A percentile compares a stretch with the other conserved stretches of the same genome.
These are phyloP conservation scores for Eristalis tenax DNA, from an alignment of 2,888 invertebrate genomes.

Conservation along the genomic window DNA sequence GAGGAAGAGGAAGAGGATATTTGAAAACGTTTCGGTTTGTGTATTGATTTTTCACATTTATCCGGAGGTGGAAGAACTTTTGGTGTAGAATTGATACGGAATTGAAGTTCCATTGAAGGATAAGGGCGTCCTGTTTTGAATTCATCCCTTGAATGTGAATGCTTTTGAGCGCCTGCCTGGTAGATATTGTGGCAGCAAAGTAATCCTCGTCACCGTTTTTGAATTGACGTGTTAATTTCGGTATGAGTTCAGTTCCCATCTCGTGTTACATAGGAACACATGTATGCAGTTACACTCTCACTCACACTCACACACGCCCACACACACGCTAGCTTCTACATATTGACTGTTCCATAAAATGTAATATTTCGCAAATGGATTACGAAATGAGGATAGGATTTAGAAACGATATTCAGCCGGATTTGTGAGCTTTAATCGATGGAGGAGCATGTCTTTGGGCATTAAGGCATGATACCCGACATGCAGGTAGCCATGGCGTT, in stretches of 20 bases:
- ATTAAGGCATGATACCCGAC: neutral
- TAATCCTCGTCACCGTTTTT: slow-evolving; percentile 7
- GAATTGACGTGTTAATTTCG: slow-evolving; percentile 13
- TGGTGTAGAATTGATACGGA: slow-evolving; percentile 57
- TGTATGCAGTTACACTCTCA: neutral
- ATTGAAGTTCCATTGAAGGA: slow-evolving; percentile 48
- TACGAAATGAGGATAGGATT: neutral
- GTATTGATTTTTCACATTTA: slow-evolving; percentile 71
- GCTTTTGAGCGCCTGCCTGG: slow-evolving; percentile 36
- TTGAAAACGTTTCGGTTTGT: slow-evolving; percentile 65
- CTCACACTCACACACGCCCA: neutral
- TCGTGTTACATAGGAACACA: slow-evolving; percentile 18
- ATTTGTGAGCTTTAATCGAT: neutral
- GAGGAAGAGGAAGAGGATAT: slow-evolving; percentile 11
- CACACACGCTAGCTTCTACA: too few species aligned
- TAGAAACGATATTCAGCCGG: neutral
- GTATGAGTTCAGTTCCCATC: slow-evolving; percentile 16
- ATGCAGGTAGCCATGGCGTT: neutral
- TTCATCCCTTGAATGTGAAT: slow-evolving; percentile 40
- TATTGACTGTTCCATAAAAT: neutral
- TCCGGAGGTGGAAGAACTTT: slow-evolving; percentile 48
- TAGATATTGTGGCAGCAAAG: slow-evolving; percentile 1
- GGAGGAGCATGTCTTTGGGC: neutral
- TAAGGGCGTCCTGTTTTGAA: slow-evolving; percentile 32
- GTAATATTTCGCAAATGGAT: neutral